phyloP scores from a whole-genome alignment of 1,140 invertebrate genomes.

The Glomeris maerens region DNA sequence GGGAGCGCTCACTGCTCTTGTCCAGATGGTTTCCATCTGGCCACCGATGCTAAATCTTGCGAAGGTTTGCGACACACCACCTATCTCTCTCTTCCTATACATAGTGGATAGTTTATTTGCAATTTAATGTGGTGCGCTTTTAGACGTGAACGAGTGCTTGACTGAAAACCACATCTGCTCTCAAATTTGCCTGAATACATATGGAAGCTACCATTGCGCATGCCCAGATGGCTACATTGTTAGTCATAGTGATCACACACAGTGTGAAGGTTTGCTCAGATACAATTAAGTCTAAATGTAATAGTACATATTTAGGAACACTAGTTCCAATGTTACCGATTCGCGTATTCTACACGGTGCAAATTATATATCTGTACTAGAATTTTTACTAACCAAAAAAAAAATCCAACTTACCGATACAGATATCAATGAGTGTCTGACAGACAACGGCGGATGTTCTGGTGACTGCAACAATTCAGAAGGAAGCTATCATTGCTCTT shows the following conservation, averaged over 20 bases:
- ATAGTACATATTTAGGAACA: background rate
- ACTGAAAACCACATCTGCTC: background rate
- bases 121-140: constrained; percentile 14
- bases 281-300: background rate
- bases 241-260: constrained; percentile 5
- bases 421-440: constrained; percentile 40
- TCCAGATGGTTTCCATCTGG: constrained; percentile 36
- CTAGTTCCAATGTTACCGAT: background rate
- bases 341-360: background rate
- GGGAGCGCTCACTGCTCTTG: constrained; percentile 42
- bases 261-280: background rate
- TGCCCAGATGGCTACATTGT: background rate
- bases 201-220: background rate
- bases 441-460: constrained; percentile 34
- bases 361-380: background rate
- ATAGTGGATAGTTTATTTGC: constrained; percentile 23
- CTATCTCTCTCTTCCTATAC: background rate
- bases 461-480: constrained; percentile 42
- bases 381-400: too few species aligned
- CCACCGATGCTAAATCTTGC: constrained; percentile 37
- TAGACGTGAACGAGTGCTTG: constrained; percentile 10
- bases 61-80: constrained; percentile 1
- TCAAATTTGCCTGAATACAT: background rate
- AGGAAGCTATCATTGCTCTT: constrained; percentile 45
- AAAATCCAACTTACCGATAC: constrained; percentile 12